These are phyloP conservation scores for Aegotheles bennettii DNA, from an alignment of 2,113 vertebrate species.

Conservation along the genomic window DNA sequence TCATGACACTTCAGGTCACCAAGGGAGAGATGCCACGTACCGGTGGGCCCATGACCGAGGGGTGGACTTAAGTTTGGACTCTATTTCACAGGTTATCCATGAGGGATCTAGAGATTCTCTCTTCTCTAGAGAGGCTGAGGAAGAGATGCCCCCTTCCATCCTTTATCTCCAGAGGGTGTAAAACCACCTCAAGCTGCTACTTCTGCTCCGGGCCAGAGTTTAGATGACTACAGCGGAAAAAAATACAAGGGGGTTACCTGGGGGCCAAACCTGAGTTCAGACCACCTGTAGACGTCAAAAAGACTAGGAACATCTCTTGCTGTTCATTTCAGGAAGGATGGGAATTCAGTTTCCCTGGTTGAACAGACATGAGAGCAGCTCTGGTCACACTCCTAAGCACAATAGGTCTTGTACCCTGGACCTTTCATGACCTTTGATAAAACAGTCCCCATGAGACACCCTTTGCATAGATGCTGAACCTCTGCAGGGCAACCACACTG, in stretches of 20 bases:
- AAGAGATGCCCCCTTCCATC: background rate
- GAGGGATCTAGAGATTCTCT: too few species aligned
- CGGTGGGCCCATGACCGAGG: too few species aligned
- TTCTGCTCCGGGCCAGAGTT: background rate
- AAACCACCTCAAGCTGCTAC: background rate
- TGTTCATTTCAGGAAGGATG: background rate
- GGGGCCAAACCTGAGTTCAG: background rate
- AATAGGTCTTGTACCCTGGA: background rate
- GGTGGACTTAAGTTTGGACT: too few species aligned
- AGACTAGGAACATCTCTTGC: background rate
- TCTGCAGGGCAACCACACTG: background rate
- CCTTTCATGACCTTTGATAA: background rate
- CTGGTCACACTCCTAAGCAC: too few species aligned
- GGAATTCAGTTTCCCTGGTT: background rate
- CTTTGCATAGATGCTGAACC: background rate
- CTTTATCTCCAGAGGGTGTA: background rate
- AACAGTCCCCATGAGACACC: background rate
- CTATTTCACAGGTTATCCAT: too few species aligned
- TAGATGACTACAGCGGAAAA: background rate
- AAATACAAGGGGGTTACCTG: background rate
- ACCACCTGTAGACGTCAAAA: fast-evolving
- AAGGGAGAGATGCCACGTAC: too few species aligned
- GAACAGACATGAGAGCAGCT: background rate
- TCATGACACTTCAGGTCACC: too few species aligned
- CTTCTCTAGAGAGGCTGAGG: background rate